These are phyloP conservation scores for Ispidina lecontei DNA, from an alignment of 2,797 vertebrate species.

Conservation along the genomic window DNA sequence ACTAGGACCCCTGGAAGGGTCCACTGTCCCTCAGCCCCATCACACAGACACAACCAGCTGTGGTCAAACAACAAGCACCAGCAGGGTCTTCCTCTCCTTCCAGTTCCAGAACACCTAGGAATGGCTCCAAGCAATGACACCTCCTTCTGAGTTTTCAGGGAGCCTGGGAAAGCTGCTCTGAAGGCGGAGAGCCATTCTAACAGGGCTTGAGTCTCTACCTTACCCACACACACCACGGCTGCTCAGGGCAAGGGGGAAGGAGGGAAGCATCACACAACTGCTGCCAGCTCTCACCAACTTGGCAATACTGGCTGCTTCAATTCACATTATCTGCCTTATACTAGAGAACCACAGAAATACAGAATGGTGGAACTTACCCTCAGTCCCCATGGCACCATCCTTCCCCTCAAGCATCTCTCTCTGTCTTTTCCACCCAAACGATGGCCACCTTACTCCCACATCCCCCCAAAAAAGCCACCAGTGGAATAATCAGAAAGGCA, in stretches of 20 bases:
- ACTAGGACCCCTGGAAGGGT: background rate
- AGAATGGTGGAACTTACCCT: background rate
- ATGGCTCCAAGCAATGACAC: background rate
- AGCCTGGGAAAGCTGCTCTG: background rate
- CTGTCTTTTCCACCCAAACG: background rate
- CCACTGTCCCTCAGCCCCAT: background rate
- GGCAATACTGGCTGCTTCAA: background rate
- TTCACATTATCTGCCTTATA: background rate
- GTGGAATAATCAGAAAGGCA: background rate
- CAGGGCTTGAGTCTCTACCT: background rate
- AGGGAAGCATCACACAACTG: background rate
- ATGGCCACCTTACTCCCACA: background rate
- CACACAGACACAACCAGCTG: background rate
- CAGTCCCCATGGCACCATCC: background rate
- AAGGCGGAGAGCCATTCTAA: background rate
- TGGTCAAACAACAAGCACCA: background rate
- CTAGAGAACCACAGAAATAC: background rate
- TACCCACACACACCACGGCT: background rate
- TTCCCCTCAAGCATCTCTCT: background rate
- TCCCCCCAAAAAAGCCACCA: background rate
- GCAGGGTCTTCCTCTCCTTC: background rate
- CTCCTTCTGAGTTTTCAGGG: background rate
- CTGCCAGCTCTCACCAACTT: background rate
- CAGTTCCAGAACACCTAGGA: background rate
- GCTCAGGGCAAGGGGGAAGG: background rate